A percentile compares a stretch with the other conserved stretches of the same genome.
phyloP scores from a whole-genome alignment of 1,140 invertebrate genomes.

The Drosophila cardini region DNA sequence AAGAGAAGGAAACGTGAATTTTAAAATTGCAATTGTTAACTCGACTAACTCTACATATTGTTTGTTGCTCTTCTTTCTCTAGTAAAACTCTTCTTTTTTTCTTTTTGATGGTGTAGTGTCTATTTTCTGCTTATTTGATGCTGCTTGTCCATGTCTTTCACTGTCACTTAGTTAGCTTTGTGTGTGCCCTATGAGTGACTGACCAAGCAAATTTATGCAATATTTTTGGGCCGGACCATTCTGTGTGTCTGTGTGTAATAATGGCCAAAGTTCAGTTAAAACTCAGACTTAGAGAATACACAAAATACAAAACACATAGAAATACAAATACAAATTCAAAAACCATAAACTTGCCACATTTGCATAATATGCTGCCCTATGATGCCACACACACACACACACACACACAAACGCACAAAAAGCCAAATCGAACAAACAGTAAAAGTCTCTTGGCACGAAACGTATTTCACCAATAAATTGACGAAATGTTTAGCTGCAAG shows the following conservation, averaged over 20 bases:
- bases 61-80: conserved; percentile 12
- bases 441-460: conserved; percentile 67
- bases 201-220: conserved; percentile 59
- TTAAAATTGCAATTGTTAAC: conserved; percentile 78
- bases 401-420: conserved; percentile 31
- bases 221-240: conserved; percentile 38
- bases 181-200: conserved; percentile 18
- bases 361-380: conserved; percentile 70
- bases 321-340: conserved; percentile 14
- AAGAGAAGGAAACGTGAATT: conserved; percentile 45
- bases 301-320: conserved; percentile 45
- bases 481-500: conserved; percentile 65
- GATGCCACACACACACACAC: conserved; percentile 52
- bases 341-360: conserved; percentile 76
- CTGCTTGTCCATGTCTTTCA: conserved; percentile 38
- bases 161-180: conserved; percentile 53
- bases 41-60: conserved; percentile 63
- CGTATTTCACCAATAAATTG: conserved; percentile 80
- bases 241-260: conserved; percentile 37
- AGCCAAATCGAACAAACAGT: conserved; percentile 33
- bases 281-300: conserved; percentile 48
- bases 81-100: not conserved
- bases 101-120: conserved; percentile 38
- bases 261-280: conserved; percentile 67
- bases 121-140: conserved; percentile 47